Percentiles rank a stretch among this genome's conserved stretches.
phyloP scores from a whole-genome alignment of 2,113 vertebrate genomes.

The Poecilia latipinna region DNA sequence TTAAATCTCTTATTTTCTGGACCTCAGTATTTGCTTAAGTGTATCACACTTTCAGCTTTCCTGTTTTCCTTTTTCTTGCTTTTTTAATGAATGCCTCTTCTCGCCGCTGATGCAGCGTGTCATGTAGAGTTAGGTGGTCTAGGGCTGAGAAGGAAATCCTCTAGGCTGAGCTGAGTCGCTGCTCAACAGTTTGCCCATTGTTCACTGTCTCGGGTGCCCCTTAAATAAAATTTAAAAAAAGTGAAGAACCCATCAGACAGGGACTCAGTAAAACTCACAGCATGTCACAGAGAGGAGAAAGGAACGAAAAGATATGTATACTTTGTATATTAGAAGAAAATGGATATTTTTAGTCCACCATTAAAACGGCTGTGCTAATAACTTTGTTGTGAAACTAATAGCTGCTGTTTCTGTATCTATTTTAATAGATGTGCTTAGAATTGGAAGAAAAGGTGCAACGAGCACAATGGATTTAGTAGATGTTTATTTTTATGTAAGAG shows the following conservation, averaged over 20 bases:
- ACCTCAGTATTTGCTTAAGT: conserved; percentile 1
- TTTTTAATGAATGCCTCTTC: conserved; percentile 45
- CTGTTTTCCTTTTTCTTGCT: conserved; percentile 11
- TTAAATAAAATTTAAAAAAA: conserved; percentile 12
- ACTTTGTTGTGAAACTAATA: neutral
- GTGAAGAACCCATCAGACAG: conserved; percentile 45
- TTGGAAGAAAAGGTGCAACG: no score
- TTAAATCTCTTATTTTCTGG: conserved; percentile 23
- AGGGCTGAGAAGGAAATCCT: conserved; percentile 77
- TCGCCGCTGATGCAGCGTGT: conserved; percentile 59
- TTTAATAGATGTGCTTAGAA: no score
- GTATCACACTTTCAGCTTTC: conserved; percentile 28
- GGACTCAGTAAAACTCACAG: conserved; percentile 45
- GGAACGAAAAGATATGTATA: conserved; percentile 34
- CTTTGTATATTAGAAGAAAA: conserved; percentile 13
- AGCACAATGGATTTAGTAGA: no score
- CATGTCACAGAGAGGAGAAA: conserved; percentile 23
- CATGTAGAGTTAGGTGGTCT: conserved; percentile 64
- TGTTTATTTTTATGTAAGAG: neutral
- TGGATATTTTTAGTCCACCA: neutral
- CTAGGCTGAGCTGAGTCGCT: conserved; percentile 56
- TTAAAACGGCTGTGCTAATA: neutral
- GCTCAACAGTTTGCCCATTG: conserved; percentile 78
- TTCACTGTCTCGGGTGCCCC: conserved; percentile 62
- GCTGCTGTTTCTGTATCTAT: neutral